phyloP scores from a whole-genome alignment of 2,888 invertebrate genomes.

The Notodonta dromedarius region DNA sequence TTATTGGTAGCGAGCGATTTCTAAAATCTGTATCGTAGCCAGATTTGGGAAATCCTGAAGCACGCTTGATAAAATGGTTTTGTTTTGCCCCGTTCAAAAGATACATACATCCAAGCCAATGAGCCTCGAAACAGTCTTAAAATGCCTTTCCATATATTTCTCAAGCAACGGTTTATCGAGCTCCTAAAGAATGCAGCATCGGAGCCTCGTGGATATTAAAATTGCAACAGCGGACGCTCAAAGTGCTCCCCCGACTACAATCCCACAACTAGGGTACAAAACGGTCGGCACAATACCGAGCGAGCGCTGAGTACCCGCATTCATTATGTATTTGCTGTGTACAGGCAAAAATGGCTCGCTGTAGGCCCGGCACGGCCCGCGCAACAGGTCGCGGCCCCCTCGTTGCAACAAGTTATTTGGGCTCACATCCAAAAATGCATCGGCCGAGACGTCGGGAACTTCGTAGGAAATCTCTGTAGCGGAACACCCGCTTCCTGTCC shows the following conservation, averaged over 20 bases:
- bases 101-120: not conserved
- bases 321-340: constrained; percentile 79
- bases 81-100: not conserved
- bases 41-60: too few species aligned
- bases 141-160: not conserved
- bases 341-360: constrained; percentile 73
- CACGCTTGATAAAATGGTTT: too few species aligned
- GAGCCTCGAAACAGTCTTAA: not conserved
- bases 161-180: constrained; percentile 16
- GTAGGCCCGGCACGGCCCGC: constrained; percentile 59
- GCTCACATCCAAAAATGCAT: constrained; percentile 83
- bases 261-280: constrained; percentile 55
- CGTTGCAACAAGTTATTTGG: constrained; percentile 81
- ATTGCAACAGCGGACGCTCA: constrained; percentile 46
- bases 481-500: constrained; percentile 59
- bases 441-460: constrained; percentile 69
- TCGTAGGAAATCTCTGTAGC: constrained; percentile 48
- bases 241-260: constrained; percentile 56
- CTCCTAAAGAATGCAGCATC: constrained; percentile 43
- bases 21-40: too few species aligned
- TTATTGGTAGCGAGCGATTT: too few species aligned
- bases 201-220: constrained; percentile 52
- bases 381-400: constrained; percentile 76
- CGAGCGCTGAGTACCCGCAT: constrained; percentile 68
- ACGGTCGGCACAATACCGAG: constrained; percentile 64